These are phyloP conservation scores for Tuberolachnus salignus DNA, from an alignment of 2,888 invertebrate genomes.

Conservation along the genomic window DNA sequence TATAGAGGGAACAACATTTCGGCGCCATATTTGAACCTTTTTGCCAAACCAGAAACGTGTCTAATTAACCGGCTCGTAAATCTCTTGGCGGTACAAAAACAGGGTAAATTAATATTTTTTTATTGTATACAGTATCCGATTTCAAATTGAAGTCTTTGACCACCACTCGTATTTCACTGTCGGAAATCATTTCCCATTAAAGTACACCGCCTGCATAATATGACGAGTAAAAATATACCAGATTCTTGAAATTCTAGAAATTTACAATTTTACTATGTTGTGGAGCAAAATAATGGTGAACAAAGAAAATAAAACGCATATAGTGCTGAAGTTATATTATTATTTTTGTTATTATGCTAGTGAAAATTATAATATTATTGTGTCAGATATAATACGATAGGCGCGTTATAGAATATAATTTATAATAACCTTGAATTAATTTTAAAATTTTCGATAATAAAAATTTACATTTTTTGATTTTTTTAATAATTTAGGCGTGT, in stretches of 20 bases:
- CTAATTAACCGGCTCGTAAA: conserved; percentile 52
- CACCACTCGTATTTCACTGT: conserved; percentile 41
- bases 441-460: no score
- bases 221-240: neutral
- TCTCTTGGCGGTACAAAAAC: conserved; percentile 35
- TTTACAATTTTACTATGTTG: neutral
- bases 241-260: neutral
- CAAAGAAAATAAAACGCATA: neutral
- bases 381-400: no score
- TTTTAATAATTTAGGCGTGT: no score
- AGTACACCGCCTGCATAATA: conserved; percentile 1
- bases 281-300: neutral
- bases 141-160: conserved; percentile 47
- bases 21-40: conserved; percentile 47
- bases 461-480: no score
- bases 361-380: no score
- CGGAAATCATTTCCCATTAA: conserved; percentile 39
- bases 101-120: conserved; percentile 25
- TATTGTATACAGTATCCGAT: conserved; percentile 18
- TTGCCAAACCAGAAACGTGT: conserved; percentile 28
- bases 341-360: no score
- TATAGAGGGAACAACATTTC: neutral
- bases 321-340: no score
- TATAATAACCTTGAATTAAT: no score
- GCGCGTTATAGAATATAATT: no score